These are phyloP conservation scores for Gymnocheta viridis DNA, from an alignment of 2,888 invertebrate species.

Conservation along the genomic window DNA sequence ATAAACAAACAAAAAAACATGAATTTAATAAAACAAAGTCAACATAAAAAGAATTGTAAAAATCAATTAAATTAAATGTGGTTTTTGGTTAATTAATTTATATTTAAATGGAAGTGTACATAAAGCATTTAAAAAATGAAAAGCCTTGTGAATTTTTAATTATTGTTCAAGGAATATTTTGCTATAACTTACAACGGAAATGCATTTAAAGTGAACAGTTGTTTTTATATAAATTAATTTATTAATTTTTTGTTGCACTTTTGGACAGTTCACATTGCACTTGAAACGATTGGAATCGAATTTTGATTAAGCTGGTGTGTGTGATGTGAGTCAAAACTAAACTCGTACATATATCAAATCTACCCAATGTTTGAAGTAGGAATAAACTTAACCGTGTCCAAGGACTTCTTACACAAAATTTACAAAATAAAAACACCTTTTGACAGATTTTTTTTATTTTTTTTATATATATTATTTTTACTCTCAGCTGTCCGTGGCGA, in stretches of 20 bases:
- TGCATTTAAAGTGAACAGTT: background rate
- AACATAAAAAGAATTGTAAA: conserved; percentile 54
- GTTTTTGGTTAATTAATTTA: conserved; percentile 66
- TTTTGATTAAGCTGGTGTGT: too few relatives aligned
- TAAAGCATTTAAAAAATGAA: conserved; percentile 11
- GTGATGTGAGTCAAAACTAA: too few relatives aligned
- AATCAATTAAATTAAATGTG: conserved; percentile 68
- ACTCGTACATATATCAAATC: too few relatives aligned
- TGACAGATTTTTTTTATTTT: too few relatives aligned
- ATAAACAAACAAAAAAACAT: background rate
- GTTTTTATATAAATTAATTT: background rate
- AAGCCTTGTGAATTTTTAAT: conserved; percentile 5
- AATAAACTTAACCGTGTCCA: too few relatives aligned
- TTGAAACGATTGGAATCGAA: too few relatives aligned
- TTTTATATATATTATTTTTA: too few relatives aligned
- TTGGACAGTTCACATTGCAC: too few relatives aligned
- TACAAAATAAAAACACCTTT: too few relatives aligned
- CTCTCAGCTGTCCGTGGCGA: too few relatives aligned
- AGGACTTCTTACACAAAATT: too few relatives aligned
- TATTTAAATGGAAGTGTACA: conserved; percentile 56
- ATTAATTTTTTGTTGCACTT: background rate
- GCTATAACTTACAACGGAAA: background rate
- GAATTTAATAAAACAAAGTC: conserved; percentile 23
- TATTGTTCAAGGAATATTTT: background rate
- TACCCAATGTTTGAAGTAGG: too few relatives aligned